These are phyloP conservation scores for Callaeas wilsoni DNA, from an alignment of 2,113 vertebrate genomes.

Conservation along the genomic window DNA sequence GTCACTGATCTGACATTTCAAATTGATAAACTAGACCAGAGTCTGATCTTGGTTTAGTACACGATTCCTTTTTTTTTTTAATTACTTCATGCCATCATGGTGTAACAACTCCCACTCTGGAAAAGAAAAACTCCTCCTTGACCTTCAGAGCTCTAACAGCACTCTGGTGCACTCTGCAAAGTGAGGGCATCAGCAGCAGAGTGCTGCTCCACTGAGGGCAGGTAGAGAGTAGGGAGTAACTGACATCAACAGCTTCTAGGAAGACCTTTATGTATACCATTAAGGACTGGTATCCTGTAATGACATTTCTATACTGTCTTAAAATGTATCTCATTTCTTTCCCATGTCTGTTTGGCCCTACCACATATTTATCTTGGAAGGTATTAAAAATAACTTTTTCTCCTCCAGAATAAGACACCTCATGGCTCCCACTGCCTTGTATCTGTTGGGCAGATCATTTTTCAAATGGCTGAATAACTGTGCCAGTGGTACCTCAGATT, in stretches of 20 bases:
- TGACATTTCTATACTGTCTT: not conserved
- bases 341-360: not conserved
- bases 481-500: not conserved
- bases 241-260: not conserved
- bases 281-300: not conserved
- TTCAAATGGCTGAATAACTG: not conserved
- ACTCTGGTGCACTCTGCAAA: not conserved
- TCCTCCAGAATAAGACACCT: not conserved
- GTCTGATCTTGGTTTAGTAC: not conserved
- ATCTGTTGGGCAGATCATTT: not conserved
- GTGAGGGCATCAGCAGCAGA: not conserved
- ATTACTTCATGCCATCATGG: not conserved
- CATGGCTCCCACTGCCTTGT: not conserved
- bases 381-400: not conserved
- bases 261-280: not conserved
- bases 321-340: not conserved
- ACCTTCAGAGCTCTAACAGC: not conserved
- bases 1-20: not conserved
- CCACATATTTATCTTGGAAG: not conserved
- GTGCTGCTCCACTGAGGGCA: not conserved
- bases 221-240: not conserved
- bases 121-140: not conserved
- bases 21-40: not conserved
- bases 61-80: not conserved
- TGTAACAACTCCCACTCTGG: not conserved